phyloP scores from a whole-genome alignment of 2,797 vertebrate species.

The Rallus crepitans region DNA sequence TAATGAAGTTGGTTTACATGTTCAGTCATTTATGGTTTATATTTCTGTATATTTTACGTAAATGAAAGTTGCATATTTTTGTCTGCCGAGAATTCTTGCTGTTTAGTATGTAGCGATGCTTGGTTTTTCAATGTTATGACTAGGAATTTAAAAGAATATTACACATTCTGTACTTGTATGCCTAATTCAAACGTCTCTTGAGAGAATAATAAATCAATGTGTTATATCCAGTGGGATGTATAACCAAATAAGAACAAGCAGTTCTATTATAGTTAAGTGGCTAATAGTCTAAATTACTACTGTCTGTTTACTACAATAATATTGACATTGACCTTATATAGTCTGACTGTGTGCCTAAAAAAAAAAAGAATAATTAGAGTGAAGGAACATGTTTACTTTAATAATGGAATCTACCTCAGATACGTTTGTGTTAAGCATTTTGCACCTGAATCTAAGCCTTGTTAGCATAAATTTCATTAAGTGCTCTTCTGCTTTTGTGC shows the following conservation, averaged over 20 bases:
- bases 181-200: not conserved
- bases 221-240: not conserved
- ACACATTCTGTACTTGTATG: not conserved
- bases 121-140: not conserved
- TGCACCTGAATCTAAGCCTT: constrained; percentile 5
- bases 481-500: not conserved
- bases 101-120: not conserved
- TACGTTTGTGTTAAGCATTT: not conserved
- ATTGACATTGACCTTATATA: not conserved
- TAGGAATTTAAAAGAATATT: not conserved
- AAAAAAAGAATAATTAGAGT: not conserved
- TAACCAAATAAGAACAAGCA: not conserved
- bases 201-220: not conserved
- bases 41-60: not conserved
- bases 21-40: not conserved
- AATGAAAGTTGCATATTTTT: not conserved
- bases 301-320: not conserved
- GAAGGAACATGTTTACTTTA: constrained; percentile 17
- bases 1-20: not conserved
- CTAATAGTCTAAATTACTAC: not conserved
- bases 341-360: not conserved
- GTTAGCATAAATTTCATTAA: constrained; percentile 53
- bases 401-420: not conserved
- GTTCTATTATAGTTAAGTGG: not conserved
- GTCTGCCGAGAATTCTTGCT: not conserved